phyloP scores from a whole-genome alignment of 2,113 vertebrate genomes.

The Pluvianellus socialis region DNA sequence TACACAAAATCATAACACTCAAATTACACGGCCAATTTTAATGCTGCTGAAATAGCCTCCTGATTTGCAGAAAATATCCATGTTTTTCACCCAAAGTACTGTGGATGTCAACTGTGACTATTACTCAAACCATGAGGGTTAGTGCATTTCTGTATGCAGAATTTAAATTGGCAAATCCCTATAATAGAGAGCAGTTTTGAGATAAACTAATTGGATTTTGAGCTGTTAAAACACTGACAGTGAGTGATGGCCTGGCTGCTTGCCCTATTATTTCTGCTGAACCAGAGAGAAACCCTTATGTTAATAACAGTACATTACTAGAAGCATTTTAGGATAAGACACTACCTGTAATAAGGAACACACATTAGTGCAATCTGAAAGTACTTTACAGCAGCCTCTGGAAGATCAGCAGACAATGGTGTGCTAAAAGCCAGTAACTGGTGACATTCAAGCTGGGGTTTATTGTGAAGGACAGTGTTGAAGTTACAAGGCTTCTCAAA shows the following conservation, averaged over 20 bases:
- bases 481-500: neutral
- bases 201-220: conserved; percentile 51
- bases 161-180: conserved; percentile 4
- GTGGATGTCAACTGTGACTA: neutral
- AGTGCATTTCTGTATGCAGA: conserved; percentile 1
- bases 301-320: neutral
- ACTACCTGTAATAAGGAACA: neutral
- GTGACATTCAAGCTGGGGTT: neutral
- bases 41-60: neutral
- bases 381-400: neutral
- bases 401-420: neutral
- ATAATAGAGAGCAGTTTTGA: neutral
- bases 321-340: neutral
- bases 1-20: neutral
- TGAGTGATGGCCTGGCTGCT: conserved; percentile 5
- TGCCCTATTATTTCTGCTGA: conserved; percentile 30
- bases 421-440: neutral
- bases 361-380: neutral
- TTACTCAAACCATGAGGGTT: neutral
- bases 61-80: neutral
- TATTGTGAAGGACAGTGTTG: neutral
- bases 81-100: neutral
- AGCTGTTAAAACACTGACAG: conserved; percentile 13
- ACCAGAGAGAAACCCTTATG: conserved; percentile 2
- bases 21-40: neutral